Conservation (phyloP, 2,797 vertebrate species). For the Sebastiscus tertius region DNA sequence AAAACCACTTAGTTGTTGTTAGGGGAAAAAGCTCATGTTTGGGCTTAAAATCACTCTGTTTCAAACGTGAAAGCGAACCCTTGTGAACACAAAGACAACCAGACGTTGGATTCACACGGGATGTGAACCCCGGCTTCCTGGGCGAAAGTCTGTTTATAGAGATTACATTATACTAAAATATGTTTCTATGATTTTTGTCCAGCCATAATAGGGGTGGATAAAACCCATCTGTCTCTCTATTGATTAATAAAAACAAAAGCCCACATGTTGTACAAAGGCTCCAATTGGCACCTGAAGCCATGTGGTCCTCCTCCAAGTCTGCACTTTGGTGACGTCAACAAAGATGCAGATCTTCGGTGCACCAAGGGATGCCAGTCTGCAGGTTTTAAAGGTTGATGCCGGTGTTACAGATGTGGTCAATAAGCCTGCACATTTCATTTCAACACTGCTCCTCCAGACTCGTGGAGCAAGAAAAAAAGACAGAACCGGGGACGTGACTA, state of each 20-base stretch:
- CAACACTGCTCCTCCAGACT: neutral
- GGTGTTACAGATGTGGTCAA: neutral
- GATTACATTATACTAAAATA: neutral
- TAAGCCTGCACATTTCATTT: neutral
- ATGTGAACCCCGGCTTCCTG: too few relatives aligned
- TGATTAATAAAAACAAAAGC: neutral
- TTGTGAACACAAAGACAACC: too few relatives aligned
- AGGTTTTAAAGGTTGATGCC: neutral
- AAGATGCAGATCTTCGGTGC: neutral
- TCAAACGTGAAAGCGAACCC: too few relatives aligned
- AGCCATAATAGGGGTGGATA: neutral
- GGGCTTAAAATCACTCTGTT: too few relatives aligned
- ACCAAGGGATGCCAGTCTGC: neutral
- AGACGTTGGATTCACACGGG: too few relatives aligned
- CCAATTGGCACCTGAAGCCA: neutral
- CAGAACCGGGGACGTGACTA: conserved; percentile 7
- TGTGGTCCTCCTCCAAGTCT: neutral
- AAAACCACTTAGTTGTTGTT: too few relatives aligned
- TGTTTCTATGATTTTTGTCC: neutral
- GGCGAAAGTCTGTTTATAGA: neutral
- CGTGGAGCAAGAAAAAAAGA: neutral
- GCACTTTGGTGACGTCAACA: neutral
- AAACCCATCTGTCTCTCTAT: neutral
- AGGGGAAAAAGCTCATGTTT: too few relatives aligned
- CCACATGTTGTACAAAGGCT: neutral